phyloP scores from a whole-genome alignment of 2,113 vertebrate genomes.

The Ariopsis seemanni region DNA sequence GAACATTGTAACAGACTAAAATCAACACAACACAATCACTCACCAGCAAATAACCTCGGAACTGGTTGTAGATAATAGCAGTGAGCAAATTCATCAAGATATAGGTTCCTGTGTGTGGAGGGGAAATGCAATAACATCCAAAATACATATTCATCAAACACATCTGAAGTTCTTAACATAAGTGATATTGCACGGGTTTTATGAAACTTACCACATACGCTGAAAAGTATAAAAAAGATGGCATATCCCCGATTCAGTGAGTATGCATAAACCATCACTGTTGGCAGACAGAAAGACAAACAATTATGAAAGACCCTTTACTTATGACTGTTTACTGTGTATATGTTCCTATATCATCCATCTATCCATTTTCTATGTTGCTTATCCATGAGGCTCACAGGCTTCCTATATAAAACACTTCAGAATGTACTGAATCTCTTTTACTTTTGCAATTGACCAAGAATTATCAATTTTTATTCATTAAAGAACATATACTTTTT shows the following conservation, averaged over 20 bases:
- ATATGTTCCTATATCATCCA: not conserved
- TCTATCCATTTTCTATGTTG: no score
- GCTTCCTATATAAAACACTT: no score
- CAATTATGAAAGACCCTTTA: not conserved
- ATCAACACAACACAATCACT: slow-evolving; percentile 59
- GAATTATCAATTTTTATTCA: not conserved
- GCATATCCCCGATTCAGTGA: slow-evolving; percentile 83
- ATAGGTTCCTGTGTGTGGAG: slow-evolving; percentile 79
- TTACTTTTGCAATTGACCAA: not conserved
- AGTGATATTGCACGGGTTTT: not conserved
- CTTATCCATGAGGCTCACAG: no score
- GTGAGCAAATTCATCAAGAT: slow-evolving; percentile 96
- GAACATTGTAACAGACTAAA: not conserved
- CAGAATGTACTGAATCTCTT: not conserved
- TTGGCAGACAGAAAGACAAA: slow-evolving; percentile 14
- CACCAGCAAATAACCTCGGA: slow-evolving; percentile 96
- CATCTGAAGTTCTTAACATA: not conserved
- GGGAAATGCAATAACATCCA: not conserved
- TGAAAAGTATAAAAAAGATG: slow-evolving; percentile 90
- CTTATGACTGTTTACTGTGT: not conserved
- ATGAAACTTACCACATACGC: slow-evolving; percentile 83
- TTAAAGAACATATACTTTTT: not conserved
- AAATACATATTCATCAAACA: slow-evolving; percentile 56
- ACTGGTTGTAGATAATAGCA: slow-evolving; percentile 97
- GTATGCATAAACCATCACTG: slow-evolving; percentile 95